Evolutionary conservation across 2,888 invertebrate species (phyloP), one percentile per base, ranked within the genome.

Genomic region (Calameuta filiformis): DNA sequence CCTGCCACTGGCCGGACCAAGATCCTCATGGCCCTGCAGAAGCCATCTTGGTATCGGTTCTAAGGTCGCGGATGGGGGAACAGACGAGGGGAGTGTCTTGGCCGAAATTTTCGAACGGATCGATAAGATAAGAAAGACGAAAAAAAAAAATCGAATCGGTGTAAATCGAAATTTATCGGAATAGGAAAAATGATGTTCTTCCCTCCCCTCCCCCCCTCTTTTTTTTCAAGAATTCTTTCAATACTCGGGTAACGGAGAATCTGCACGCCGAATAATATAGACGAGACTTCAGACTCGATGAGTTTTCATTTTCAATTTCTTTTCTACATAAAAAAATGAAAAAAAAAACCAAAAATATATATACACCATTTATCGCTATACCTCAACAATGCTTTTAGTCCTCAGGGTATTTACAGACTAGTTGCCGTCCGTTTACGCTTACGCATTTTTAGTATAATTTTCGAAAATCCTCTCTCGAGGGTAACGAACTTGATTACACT

Each of bases 11-110:
- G 90, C 11, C 89, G 89, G 35, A 90, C 91, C 76, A 89, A 87
- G 84, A 91, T 91, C 79, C 84, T 91, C 35, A 89, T 91, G 86
- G 91, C 91, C 0, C 86, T 91, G 12, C 88, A 91, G 76, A 89
- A 86, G 79, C 91, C 91, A 9, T 90, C 91, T 79, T 91, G 91
- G 91, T 91, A 91, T 79, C 87, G 90, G 76, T 91, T 90, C 82
- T 91, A 85, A 73, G 56, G 77, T 68, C 75, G 33, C 73, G 37
- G 31, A 35, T 12, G 15, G 4, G 75, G 40, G 35, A 31, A 30
- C 37, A 40, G 35, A 68, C 34, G 34, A 30, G 68, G 68, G 30
- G 37, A 34, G 71, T 11, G 71, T 31, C 56, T 23, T 23, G 56
- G n/a, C 23, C 56, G 68, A 68, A 79, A 37, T 69, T 73, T 76